Conservation (phyloP, 2,113 vertebrate species). For the Tupaia chinensis region DNA sequence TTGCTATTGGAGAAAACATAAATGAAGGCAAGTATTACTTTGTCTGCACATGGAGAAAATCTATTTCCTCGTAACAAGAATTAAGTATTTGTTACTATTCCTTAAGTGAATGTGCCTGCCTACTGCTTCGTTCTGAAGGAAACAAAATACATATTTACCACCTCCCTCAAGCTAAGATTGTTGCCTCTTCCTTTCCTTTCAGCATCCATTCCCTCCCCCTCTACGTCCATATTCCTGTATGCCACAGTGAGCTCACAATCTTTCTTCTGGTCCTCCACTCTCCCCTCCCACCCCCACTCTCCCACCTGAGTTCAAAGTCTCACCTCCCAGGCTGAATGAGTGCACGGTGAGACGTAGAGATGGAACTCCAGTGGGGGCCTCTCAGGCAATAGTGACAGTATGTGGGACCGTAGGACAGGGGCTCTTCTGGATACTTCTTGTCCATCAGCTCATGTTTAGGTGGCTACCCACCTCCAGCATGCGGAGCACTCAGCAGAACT, state of each 20-base stretch:
- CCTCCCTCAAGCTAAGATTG: neutral
- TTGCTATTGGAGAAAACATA: neutral
- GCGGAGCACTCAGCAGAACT: neutral
- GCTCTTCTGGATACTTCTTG: neutral
- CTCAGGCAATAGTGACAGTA: neutral
- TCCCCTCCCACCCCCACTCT: neutral
- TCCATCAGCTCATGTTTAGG: neutral
- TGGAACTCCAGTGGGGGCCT: neutral
- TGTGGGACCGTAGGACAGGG: neutral
- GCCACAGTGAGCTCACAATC: neutral
- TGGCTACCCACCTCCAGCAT: neutral
- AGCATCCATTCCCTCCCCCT: neutral
- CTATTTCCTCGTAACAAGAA: neutral
- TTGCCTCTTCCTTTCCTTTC: neutral
- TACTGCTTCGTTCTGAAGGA: neutral
- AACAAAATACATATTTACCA: neutral
- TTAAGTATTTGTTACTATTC: neutral
- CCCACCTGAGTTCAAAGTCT: neutral
- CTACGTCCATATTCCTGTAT: neutral
- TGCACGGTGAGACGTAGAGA: neutral
- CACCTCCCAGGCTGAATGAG: neutral
- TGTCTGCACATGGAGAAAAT: neutral
- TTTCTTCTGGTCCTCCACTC: neutral
- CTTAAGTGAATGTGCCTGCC: neutral
- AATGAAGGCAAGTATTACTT: conserved; percentile 1